Base-by-base conservation (phyloP, 2,888 invertebrate genomes). In the Andrena hattorfiana region DNA sequence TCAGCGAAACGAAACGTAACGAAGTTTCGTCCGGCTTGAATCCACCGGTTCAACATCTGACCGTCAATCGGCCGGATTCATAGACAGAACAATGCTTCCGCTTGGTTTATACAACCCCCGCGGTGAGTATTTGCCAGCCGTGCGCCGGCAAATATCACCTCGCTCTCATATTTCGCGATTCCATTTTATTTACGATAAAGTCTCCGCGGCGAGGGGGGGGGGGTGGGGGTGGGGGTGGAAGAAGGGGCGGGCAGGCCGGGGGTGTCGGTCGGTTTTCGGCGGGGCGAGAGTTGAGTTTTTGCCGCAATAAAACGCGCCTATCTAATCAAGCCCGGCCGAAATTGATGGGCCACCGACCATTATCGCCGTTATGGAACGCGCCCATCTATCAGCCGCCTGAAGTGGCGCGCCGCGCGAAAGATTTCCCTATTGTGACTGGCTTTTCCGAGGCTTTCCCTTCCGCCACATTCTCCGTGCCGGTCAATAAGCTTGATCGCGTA, bases 111-210 rank as follows among this genome's bases (percentile, higher is more conserved):
- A 74, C 77, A 81, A 85, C 73, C 81, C 83, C 82, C 78, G 74
- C 76, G 77, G 81, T 67, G 83, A 83, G 78, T 80, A 82, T 76
- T 78, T 63, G 73, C 77, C 42, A 76, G 72, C 64, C 23, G 82
- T 64, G 62, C 66, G 73, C 77, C 70, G 70, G 85, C 85, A 87
- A 87, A 85, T 85, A 84, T 82, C 83, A 69, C 69, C 82, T 77
- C 77, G 72, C 83, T 60, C 77, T 77, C 83, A 83, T 87, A 86
- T 86, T 87, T 86, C 83, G 83, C 87, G 83, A 85, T 85, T 72
- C 86, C 86, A 85, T 88, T 89, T 87, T 89, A 86, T 87, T 87
- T 85, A 89, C 88, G 90, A 90, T 87, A 90, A 90, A 90, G 89
- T 90, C 80, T 69, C 73, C 76, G 75, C 35, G 56, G 71, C 16